These are phyloP conservation scores for Cheilosia impressa DNA, from an alignment of 2,888 invertebrate genomes.

Conservation along the genomic window DNA sequence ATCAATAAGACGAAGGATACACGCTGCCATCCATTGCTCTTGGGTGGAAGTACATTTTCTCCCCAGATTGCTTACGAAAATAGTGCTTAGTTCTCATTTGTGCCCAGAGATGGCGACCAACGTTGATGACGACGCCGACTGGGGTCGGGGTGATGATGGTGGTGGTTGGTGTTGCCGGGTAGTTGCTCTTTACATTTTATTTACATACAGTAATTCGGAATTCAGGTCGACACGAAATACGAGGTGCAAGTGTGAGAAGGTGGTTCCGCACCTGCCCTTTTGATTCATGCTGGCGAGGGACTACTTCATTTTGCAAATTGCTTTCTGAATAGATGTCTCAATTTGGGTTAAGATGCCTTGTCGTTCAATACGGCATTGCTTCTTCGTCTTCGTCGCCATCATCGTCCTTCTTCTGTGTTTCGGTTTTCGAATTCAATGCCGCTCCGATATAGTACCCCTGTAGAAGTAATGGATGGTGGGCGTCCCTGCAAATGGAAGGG, in stretches of 20 bases:
- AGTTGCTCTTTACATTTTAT: conserved; percentile 32
- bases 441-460: conserved; percentile 30
- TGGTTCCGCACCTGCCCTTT: conserved; percentile 70
- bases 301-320: conserved; percentile 75
- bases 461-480: conserved; percentile 61
- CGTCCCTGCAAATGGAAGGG: conserved; percentile 64
- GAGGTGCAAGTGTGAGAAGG: conserved; percentile 27
- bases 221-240: conserved; percentile 64
- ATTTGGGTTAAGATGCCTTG: conserved; percentile 74
- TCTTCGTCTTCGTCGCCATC: conserved; percentile 44
- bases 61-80: conserved; percentile 60
- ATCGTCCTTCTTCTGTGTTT: conserved; percentile 17
- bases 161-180: background rate
- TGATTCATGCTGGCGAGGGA: conserved; percentile 67
- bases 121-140: background rate
- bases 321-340: conserved; percentile 76
- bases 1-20: conserved; percentile 52
- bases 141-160: background rate
- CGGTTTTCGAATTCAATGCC: conserved; percentile 49
- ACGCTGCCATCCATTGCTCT: conserved; percentile 55
- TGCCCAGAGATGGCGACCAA: conserved; percentile 6
- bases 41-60: conserved; percentile 51
- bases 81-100: conserved; percentile 66
- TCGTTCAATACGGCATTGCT: conserved; percentile 48
- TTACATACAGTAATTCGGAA: conserved; percentile 73